Conservation (phyloP, 1,140 invertebrate species). For the Aphelinus certus region DNA sequence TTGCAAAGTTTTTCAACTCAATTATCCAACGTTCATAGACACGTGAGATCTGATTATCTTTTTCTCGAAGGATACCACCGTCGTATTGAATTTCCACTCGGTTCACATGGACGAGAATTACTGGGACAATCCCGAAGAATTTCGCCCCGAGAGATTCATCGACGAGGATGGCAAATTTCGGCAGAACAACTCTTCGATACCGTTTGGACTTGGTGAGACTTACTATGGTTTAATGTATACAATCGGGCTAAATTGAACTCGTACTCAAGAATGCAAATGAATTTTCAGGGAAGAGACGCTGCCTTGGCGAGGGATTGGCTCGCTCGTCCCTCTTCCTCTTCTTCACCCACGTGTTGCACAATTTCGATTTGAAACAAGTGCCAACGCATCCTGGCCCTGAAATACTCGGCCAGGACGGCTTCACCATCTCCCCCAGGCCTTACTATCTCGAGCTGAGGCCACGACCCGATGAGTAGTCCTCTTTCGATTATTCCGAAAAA, state of each 20-base stretch:
- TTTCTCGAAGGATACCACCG: constrained; percentile 69
- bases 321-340: constrained; percentile 68
- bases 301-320: constrained; percentile 72
- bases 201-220: constrained; percentile 76
- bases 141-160: constrained; percentile 79
- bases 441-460: constrained; percentile 55
- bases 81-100: constrained; percentile 75
- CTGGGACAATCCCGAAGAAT: constrained; percentile 77
- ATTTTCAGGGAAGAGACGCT: constrained; percentile 70
- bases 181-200: constrained; percentile 69
- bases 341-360: constrained; percentile 66
- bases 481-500: no score
- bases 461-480: background rate
- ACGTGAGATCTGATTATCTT: no score
- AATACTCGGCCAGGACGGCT: constrained; percentile 62
- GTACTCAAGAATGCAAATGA: no score
- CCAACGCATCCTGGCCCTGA: constrained; percentile 53
- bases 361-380: constrained; percentile 63
- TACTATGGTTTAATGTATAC: no score
- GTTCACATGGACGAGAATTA: constrained; percentile 73
- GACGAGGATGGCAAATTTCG: constrained; percentile 70
- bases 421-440: constrained; percentile 65
- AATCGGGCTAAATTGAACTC: no score
- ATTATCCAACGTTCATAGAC: background rate
- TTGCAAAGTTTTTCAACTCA: background rate